A percentile compares a stretch with the other conserved stretches of the same genome.
These are phyloP conservation scores for Rhagium mordax DNA, from an alignment of 2,888 invertebrate genomes.

Conservation along the genomic window DNA sequence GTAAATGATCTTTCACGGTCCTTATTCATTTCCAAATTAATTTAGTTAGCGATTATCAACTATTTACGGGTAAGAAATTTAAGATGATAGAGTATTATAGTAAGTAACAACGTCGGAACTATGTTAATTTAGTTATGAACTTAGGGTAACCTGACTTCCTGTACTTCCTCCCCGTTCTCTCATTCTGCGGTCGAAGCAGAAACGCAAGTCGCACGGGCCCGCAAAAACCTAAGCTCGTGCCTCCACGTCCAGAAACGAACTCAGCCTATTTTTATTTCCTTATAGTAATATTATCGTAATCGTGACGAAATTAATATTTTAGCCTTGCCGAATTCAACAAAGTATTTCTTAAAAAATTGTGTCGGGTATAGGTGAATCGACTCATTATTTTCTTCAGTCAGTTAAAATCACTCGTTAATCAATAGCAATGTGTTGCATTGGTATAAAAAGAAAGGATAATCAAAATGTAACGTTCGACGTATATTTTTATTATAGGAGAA, in stretches of 20 bases:
- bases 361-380: too few species aligned
- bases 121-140: constrained; percentile 67
- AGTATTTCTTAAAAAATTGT: too few species aligned
- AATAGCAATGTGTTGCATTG: too few species aligned
- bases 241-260: not conserved
- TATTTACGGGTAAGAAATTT: constrained; percentile 48
- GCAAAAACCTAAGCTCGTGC: constrained; percentile 5
- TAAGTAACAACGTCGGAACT: constrained; percentile 62
- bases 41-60: constrained; percentile 41
- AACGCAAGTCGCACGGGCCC: constrained; percentile 14
- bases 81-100: constrained; percentile 53
- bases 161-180: constrained; percentile 2
- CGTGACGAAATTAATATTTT: too few species aligned
- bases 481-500: too few species aligned
- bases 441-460: too few species aligned
- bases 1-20: constrained; percentile 14
- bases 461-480: too few species aligned
- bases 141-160: constrained; percentile 61
- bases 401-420: too few species aligned
- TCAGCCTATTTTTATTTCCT: not conserved
- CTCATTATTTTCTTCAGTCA: too few species aligned
- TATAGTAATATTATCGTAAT: too few species aligned
- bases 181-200: constrained; percentile 3
- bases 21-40: constrained; percentile 23
- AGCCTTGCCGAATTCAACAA: too few species aligned